Percentiles rank a stretch among this genome's conserved stretches.
These are phyloP conservation scores for Subanguina moxae DNA, from an alignment of 1,140 invertebrate species.

Conservation along the genomic window DNA sequence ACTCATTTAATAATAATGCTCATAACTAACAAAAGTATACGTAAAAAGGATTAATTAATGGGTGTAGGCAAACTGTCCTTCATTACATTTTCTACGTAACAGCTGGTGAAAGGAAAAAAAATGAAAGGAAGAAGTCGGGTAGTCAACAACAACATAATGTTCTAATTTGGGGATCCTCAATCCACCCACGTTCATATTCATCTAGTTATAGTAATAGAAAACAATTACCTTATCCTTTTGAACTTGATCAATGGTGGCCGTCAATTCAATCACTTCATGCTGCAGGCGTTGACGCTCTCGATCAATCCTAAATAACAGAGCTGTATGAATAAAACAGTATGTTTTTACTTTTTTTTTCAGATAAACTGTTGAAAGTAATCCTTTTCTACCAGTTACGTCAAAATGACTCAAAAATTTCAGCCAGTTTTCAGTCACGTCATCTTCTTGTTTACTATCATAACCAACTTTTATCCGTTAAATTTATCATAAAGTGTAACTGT, in stretches of 20 bases:
- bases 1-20: no score
- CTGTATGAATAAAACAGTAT: neutral
- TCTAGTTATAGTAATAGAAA: slow-evolving; percentile 7
- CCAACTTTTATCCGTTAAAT: no score
- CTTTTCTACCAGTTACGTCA: neutral
- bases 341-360: neutral
- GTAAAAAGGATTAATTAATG: no score
- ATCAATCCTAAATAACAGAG: slow-evolving; percentile 70
- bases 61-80: no score
- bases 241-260: slow-evolving; percentile 82
- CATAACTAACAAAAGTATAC: no score
- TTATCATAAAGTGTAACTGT: no score
- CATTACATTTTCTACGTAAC: no score
- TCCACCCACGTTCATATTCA: neutral
- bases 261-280: slow-evolving; percentile 87
- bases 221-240: slow-evolving; percentile 81
- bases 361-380: neutral
- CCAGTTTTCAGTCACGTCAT: no score
- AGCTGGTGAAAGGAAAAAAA: slow-evolving; percentile 10
- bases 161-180: neutral
- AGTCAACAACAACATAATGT: neutral
- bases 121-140: slow-evolving; percentile 11
- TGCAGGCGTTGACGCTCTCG: slow-evolving; percentile 94
- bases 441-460: no score
- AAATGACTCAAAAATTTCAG: neutral